Evolutionary conservation across 2,888 invertebrate genomes (phyloP), one percentile per base, ranked within the genome.

Genomic region (Eudasyphora cyanicolor): DNA sequence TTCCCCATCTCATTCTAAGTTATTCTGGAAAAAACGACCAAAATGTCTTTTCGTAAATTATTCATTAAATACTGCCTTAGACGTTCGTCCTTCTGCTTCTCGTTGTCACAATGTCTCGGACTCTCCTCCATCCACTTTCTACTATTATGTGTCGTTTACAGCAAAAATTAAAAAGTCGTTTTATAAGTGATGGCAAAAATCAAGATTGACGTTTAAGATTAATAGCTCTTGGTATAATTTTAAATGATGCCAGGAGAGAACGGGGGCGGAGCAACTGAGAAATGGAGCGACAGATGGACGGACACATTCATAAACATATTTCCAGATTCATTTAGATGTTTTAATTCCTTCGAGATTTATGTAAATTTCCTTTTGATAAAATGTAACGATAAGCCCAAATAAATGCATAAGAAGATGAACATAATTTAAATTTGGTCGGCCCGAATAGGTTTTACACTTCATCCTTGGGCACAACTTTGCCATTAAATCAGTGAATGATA

Each of bases 131-230:
- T 35, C 64, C 21, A 64, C 19, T 64, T 12, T 3, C 32, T 17
- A 17, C n/a, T 24, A 5, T 12, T 64, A 17, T 1, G 19, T 35
- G 64, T 35, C 12, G 64, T 21, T 35, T 19, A 1, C 32, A 62
- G 27, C 57, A 21, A 60, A n/a, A 49, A n/a, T 45, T 45, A 74
- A 32, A 42, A 70, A 70, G 14, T 49, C 38, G 6, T 35, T 12
- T 12, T 57, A 45, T 60, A 60, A 42, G 45, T 62, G 49, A 77
- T 70, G 60, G 57, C 35, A 49, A 35, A 62, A 77, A 77, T 77
- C 35, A 77, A 70, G 77, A 77, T 77, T 77, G 77, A 77, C 77
- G 49, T 70, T 77, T 49, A 70, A 70, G 70, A 77, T 77, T 77
- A 77, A 77, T 77, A 17, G 70, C 29, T 24, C 42, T 77, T 24